Conservation (phyloP, 2,113 vertebrate genomes). For the Coreoperca whiteheadi region DNA sequence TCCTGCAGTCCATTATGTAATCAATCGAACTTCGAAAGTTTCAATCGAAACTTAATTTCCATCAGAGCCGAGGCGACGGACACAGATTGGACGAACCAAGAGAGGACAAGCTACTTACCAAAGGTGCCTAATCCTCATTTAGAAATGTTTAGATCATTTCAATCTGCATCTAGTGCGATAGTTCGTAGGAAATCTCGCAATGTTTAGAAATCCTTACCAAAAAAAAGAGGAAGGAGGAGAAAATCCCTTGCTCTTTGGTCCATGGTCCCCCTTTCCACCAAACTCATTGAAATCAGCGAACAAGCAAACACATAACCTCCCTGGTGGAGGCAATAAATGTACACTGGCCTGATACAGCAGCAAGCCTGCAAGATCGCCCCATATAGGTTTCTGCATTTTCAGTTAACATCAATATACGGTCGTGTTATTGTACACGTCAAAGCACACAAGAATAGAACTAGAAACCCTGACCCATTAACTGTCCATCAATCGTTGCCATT, state of each 20-base stretch:
- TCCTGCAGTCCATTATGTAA: background rate
- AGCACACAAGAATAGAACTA: background rate
- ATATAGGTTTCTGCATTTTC: background rate
- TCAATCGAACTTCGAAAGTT: no score
- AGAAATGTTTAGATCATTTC: no score
- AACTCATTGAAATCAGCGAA: background rate
- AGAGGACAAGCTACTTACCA: background rate
- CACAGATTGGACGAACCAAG: no score
- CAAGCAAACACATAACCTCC: background rate
- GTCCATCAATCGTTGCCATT: conserved; percentile 13
- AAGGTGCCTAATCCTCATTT: no score
- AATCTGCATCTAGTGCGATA: no score
- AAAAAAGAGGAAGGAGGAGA: no score
- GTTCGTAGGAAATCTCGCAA: no score
- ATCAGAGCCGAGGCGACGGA: background rate
- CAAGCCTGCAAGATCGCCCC: background rate
- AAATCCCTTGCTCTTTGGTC: background rate
- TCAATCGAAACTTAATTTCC: background rate
- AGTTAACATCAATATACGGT: background rate
- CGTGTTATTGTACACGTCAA: background rate
- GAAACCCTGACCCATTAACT: conserved; percentile 3
- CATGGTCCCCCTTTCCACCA: background rate
- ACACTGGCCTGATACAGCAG: background rate
- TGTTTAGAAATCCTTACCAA: no score
- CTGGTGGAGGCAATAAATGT: no score